phyloP scores from a whole-genome alignment of 2,113 vertebrate species.

The Bujurquina vittata region DNA sequence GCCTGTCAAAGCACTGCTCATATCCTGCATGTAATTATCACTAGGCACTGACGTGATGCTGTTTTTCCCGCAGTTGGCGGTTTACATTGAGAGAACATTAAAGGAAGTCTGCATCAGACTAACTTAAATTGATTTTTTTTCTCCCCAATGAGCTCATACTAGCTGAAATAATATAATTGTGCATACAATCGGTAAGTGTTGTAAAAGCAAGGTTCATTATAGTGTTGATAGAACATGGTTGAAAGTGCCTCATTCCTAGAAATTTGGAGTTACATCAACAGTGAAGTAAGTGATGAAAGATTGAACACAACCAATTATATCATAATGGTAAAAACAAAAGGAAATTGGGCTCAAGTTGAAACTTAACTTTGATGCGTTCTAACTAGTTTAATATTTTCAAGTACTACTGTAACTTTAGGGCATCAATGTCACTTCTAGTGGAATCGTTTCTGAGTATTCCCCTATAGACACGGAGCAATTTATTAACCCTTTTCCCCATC shows the following conservation, averaged over 20 bases:
- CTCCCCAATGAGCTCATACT: constrained; percentile 58
- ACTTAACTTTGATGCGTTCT: neutral
- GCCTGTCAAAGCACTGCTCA: constrained; percentile 39
- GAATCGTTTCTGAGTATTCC: neutral
- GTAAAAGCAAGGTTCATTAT: neutral
- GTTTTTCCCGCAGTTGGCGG: constrained; percentile 19
- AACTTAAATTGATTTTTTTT: constrained; percentile 24
- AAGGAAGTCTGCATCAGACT: constrained; percentile 19
- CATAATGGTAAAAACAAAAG: neutral
- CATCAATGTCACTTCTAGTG: neutral
- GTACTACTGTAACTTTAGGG: neutral
- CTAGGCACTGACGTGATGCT: constrained; percentile 33
- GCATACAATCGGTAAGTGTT: constrained; percentile 26
- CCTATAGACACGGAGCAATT: constrained; percentile 9
- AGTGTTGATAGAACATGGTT: constrained; percentile 39
- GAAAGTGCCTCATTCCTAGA: constrained; percentile 28
- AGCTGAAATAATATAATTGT: constrained; percentile 41
- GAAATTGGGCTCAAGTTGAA: neutral
- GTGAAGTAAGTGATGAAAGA: constrained; percentile 35
- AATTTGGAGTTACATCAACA: constrained; percentile 29
- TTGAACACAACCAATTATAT: constrained; percentile 18
- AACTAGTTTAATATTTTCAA: neutral
- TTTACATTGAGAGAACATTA: constrained; percentile 39
- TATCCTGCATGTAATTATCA: constrained; percentile 39
- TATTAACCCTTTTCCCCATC: constrained; percentile 38